Percentiles rank a stretch among this genome's conserved stretches.
Evolutionary conservation across 2,888 invertebrate species (phyloP).

Genomic region (Amblyjoppa proteus): DNA sequence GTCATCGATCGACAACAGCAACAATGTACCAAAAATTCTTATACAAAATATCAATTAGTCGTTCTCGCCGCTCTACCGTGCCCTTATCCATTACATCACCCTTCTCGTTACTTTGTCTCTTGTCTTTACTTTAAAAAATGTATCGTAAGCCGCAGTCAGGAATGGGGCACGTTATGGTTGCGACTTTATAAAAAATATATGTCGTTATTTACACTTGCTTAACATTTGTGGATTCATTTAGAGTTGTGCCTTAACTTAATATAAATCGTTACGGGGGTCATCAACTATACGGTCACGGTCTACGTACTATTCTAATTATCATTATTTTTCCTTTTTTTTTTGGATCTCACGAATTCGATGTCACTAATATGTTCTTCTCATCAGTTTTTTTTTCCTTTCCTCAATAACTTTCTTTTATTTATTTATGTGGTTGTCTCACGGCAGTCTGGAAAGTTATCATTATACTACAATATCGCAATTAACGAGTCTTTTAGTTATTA

Average conservation of each 20-base stretch:
- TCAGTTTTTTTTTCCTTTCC: conserved; percentile 21
- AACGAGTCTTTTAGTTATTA: background rate
- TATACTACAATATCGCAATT: conserved; percentile 31
- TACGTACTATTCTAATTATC: conserved; percentile 23
- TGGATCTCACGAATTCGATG: conserved; percentile 24
- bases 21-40: conserved; percentile 55
- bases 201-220: conserved; percentile 60
- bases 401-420: conserved; percentile 5
- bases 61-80: conserved; percentile 16
- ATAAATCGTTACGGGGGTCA: conserved; percentile 40
- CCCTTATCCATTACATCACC: conserved; percentile 19
- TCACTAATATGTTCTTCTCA: conserved; percentile 28
- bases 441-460: conserved; percentile 37
- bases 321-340: conserved; percentile 19
- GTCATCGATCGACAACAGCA: conserved; percentile 38
- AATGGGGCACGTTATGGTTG: conserved; percentile 23
- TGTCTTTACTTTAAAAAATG: background rate
- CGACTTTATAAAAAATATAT: conserved; percentile 52
- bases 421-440: conserved; percentile 14
- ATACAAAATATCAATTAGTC: conserved; percentile 16
- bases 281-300: conserved; percentile 25
- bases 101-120: background rate
- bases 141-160: background rate
- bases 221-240: conserved; percentile 57
- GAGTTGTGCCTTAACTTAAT: conserved; percentile 61